These are phyloP conservation scores for Caenorhabditis becei DNA, from an alignment of 2,888 invertebrate genomes.

Conservation along the genomic window DNA sequence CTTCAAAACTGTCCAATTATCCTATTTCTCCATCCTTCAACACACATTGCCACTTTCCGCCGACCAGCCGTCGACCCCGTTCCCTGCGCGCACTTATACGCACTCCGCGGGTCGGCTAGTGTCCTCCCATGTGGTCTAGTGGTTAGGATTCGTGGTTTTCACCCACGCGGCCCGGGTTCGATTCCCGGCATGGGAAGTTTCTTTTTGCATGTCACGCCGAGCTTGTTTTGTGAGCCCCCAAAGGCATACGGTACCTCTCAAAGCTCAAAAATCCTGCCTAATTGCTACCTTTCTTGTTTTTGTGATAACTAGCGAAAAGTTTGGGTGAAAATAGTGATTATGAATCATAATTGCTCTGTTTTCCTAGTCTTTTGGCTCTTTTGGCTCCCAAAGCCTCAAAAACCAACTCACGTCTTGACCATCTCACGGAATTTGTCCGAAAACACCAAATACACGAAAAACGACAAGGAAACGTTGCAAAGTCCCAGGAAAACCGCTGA, in stretches of 20 bases:
- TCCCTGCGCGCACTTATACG: not conserved
- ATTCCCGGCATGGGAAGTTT: constrained; percentile 74
- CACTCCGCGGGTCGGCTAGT: not conserved
- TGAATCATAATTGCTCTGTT: constrained; percentile 20
- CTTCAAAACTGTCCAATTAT: too few relatives aligned
- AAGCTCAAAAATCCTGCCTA: too few relatives aligned
- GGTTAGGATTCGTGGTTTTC: constrained; percentile 77
- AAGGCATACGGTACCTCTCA: too few relatives aligned
- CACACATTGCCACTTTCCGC: too few relatives aligned
- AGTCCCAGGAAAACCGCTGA: constrained; percentile 76
- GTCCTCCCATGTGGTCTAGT: constrained; percentile 65
- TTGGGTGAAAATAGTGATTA: too few relatives aligned
- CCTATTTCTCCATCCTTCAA: too few relatives aligned
- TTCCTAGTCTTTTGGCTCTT: constrained; percentile 1
- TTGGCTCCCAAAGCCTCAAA: not conserved
- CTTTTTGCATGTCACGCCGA: constrained; percentile 6
- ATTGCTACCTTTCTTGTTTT: too few relatives aligned
- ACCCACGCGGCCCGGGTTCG: constrained; percentile 78
- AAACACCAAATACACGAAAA: constrained; percentile 78
- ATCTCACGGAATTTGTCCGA: constrained; percentile 77
- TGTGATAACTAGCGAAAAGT: too few relatives aligned
- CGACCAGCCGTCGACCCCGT: not conserved
- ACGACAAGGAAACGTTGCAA: constrained; percentile 79
- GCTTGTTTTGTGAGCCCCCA: not conserved
- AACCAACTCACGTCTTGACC: constrained; percentile 68